Evolutionary conservation across 2,888 invertebrate genomes (phyloP), one percentile per base, ranked within the genome.

Genomic region (Cryptus armator): DNA sequence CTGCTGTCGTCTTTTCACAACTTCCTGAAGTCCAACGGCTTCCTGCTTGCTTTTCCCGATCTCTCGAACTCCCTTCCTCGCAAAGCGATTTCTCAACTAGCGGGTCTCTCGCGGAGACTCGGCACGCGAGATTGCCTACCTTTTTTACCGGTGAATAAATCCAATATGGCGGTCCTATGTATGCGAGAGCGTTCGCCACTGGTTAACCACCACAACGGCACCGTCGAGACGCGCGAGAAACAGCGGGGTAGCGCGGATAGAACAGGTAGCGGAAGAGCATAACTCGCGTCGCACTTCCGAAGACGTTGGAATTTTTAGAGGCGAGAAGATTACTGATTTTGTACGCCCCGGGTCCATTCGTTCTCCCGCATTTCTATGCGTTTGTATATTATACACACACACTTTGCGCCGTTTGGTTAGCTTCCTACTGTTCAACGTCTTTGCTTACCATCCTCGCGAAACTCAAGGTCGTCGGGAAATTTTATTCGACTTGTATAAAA

Each of bases 261-360:
- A 48, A 64, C 74, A 75, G 74, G 62, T 75, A 74, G 74, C 74
- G 74, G 74, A 74, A 74, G 62, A 64, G 29, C 59, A 2, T 74
- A 29, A 46, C 74, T 44, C 46, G 59, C 46, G 37, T 74, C 62
- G 32, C 46, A 75, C 84, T 84, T 72, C 77, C 77, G 81, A 81
- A 77, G 76, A 81, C 62, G 67, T 72, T 71, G 24, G 76, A 44
- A 84, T 72, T 84, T 84, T 59, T 75, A 51, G 44, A 76, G 76
- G 44, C 77, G 48, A 59, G 71, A 83, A 90, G 87, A 91, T 91
- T 91, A 91, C 89, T 89, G 91, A 91, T 91, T 91, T 84, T 88
- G 70, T 87, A 91, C 91, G 91, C 89, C 87, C 85, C 88, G 86
- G 86, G 84, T 87, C 86, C 88, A 87, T 89, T 89, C 88, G 87